Percentiles rank a stretch among this genome's conserved stretches.
These are phyloP conservation scores for Todiramphus chloris DNA, from an alignment of 2,113 vertebrate genomes.

Conservation along the genomic window DNA sequence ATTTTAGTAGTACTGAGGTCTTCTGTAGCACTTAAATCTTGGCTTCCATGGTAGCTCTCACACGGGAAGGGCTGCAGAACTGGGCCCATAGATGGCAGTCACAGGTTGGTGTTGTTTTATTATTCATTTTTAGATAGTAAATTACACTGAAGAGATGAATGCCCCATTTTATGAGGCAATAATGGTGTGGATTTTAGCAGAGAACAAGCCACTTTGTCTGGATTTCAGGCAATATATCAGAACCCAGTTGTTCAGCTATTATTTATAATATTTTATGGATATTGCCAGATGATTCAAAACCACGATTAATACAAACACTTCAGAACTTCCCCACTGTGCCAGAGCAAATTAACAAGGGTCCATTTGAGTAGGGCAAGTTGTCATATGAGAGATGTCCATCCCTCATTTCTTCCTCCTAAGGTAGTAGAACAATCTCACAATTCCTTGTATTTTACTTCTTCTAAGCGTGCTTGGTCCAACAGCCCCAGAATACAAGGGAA, in stretches of 20 bases:
- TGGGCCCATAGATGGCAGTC: not conserved
- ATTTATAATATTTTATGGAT: conserved; percentile 41
- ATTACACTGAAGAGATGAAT: conserved; percentile 24
- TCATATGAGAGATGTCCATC: not conserved
- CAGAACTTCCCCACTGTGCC: not conserved
- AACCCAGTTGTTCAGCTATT: not conserved
- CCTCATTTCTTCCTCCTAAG: not conserved
- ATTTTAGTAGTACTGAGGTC: not conserved
- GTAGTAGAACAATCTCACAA: not conserved
- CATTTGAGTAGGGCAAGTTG: not conserved
- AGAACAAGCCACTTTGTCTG: conserved; percentile 9
- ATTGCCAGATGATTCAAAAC: not conserved
- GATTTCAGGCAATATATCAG: conserved; percentile 32
- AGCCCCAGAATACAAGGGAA: not conserved
- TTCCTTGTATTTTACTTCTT: not conserved
- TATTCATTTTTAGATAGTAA: conserved; percentile 43
- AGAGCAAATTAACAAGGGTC: not conserved
- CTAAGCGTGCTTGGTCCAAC: not conserved
- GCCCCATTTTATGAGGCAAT: conserved; percentile 16
- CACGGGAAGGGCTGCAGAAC: not conserved
- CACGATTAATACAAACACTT: not conserved
- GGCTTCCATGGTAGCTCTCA: not conserved
- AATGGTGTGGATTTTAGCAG: conserved; percentile 27
- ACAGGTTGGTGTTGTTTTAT: not conserved
- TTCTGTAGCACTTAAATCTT: not conserved